Evolutionary conservation across 2,113 vertebrate genomes (phyloP).

Genomic region (Cettia cetti): DNA sequence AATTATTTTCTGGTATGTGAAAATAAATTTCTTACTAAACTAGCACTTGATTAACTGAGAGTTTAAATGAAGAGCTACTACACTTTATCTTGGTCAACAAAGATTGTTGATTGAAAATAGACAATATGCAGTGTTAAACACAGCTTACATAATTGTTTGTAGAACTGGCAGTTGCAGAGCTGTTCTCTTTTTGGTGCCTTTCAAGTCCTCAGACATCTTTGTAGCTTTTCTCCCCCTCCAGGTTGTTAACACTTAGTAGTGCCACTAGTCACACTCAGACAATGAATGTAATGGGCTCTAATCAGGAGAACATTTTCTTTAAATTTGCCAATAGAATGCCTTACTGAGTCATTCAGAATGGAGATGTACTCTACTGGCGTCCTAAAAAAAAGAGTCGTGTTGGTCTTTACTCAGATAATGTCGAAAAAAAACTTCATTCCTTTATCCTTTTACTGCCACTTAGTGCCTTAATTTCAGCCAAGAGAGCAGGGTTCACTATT

Average conservation of each 20-base stretch:
- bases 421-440: slow-evolving; percentile 25
- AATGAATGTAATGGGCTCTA: slow-evolving; percentile 75
- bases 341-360: slow-evolving; percentile 71
- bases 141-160: slow-evolving; percentile 62
- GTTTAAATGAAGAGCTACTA: slow-evolving; percentile 67
- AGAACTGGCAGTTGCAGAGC: slow-evolving; percentile 72
- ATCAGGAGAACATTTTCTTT: slow-evolving; percentile 71
- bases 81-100: slow-evolving; percentile 45
- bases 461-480: slow-evolving; percentile 80
- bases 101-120: slow-evolving; percentile 53
- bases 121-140: slow-evolving; percentile 74
- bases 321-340: slow-evolving; percentile 78
- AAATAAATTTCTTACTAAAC: slow-evolving; percentile 87
- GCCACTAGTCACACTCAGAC: slow-evolving; percentile 69
- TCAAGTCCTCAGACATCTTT: slow-evolving; percentile 45
- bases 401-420: slow-evolving; percentile 37
- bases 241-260: slow-evolving; percentile 36
- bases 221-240: slow-evolving; percentile 43
- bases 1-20: slow-evolving; percentile 80
- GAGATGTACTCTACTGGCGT: slow-evolving; percentile 57
- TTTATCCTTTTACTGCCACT: slow-evolving; percentile 74
- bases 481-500: slow-evolving; percentile 74
- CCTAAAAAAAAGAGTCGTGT: slow-evolving; percentile 34
- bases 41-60: slow-evolving; percentile 72
- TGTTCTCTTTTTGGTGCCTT: slow-evolving; percentile 78